These are phyloP conservation scores for Stichodactyla mertensii DNA, from an alignment of 64 coral and sea anemone genomes.

Conservation along the genomic window DNA sequence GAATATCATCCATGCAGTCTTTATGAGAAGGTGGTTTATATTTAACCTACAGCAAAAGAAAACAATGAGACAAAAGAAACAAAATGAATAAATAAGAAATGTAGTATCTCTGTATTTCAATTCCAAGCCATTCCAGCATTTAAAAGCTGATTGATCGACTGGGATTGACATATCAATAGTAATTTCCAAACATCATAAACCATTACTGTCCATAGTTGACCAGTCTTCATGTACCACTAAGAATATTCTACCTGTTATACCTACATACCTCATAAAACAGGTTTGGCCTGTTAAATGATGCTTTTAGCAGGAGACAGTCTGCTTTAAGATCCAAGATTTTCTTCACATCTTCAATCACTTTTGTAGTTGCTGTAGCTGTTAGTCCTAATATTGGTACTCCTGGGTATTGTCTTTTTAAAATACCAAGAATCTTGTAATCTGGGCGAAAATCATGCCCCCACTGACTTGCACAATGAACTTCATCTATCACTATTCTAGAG, in stretches of 20 bases:
- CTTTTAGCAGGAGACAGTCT: conserved; percentile 78
- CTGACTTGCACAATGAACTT: conserved; percentile 95
- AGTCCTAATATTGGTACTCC: conserved; percentile 78
- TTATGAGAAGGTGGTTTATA: conserved; percentile 55
- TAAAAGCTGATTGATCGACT: too few species aligned
- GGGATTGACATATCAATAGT: too few species aligned
- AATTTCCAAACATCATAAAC: too few species aligned
- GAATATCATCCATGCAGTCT: conserved; percentile 64
- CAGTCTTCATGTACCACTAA: too few species aligned
- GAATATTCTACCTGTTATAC: too few species aligned
- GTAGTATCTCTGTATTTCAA: too few species aligned
- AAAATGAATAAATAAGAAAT: too few species aligned
- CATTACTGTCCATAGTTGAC: too few species aligned
- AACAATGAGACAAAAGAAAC: background rate
- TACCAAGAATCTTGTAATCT: conserved; percentile 97
- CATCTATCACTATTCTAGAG: conserved; percentile 90
- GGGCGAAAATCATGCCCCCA: conserved; percentile 99
- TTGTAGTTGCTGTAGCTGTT: conserved; percentile 92
- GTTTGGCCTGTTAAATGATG: conserved; percentile 91
- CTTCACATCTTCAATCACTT: conserved; percentile 93
- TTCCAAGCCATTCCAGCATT: too few species aligned
- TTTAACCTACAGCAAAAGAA: conserved; percentile 30
- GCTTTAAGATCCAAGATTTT: conserved; percentile 68
- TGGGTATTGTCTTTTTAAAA: conserved; percentile 94
- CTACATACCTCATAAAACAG: conserved; percentile 82